Conservation (phyloP, 2,888 invertebrate species). For the Lordiphosa andalusiaca region DNA sequence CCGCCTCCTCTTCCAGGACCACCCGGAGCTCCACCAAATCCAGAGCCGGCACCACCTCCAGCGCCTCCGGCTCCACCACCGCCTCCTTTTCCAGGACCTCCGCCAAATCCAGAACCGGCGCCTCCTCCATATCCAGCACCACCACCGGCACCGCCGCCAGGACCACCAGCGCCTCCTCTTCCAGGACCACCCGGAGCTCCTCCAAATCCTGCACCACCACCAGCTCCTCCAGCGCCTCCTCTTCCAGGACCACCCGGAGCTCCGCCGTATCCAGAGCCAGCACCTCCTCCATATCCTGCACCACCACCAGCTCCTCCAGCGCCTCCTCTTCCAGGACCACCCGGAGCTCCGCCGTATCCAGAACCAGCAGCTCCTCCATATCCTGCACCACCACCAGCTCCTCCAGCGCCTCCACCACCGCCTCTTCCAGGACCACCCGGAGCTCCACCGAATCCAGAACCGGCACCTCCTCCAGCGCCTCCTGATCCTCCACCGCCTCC, state of each 20-base stretch:
- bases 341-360: not conserved
- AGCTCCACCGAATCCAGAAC: constrained; percentile 16
- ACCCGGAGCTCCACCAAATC: not conserved
- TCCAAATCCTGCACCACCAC: constrained; percentile 15
- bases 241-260: constrained; percentile 27
- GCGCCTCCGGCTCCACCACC: constrained; percentile 44
- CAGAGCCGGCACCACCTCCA: constrained; percentile 31
- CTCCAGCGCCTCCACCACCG: constrained; percentile 43
- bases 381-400: not conserved
- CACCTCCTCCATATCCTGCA: constrained; percentile 28
- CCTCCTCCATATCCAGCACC: constrained; percentile 25
- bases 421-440: constrained; percentile 2
- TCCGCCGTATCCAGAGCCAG: constrained; percentile 13
- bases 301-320: constrained; percentile 15
- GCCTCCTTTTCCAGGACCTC: constrained; percentile 21
- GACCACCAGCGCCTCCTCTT: constrained; percentile 35
- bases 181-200: constrained; percentile 61
- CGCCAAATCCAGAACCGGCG: constrained; percentile 49
- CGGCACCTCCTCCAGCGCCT: constrained; percentile 13
- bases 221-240: constrained; percentile 19
- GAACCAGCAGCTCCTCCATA: constrained; percentile 16
- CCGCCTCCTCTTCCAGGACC: constrained; percentile 3
- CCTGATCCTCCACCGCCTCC: constrained; percentile 45
- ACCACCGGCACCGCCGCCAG: constrained; percentile 6
- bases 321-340: constrained; percentile 10